These are phyloP conservation scores for Sinopyrophorus schimmeli DNA, from an alignment of 2,888 invertebrate species.

Conservation along the genomic window DNA sequence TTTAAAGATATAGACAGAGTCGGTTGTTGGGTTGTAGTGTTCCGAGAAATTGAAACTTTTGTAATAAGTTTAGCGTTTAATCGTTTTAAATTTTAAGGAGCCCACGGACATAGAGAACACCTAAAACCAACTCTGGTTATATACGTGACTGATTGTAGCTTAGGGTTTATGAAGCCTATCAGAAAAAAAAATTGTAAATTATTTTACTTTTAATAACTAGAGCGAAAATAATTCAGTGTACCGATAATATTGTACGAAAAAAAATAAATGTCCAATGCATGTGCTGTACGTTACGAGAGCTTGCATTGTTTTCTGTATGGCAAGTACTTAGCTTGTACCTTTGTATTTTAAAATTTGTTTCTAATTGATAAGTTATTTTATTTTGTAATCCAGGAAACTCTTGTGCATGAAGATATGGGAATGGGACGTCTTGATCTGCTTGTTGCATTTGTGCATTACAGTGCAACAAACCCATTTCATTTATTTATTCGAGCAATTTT, in stretches of 20 bases:
- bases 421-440: conserved; percentile 26
- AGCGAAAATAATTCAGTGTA: conserved; percentile 46
- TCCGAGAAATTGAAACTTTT: too few relatives aligned
- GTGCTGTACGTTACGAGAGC: conserved; percentile 53
- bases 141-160: conserved; percentile 34
- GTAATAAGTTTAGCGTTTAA: too few relatives aligned
- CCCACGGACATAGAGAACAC: too few relatives aligned
- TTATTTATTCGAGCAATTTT: conserved; percentile 20
- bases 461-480: conserved; percentile 28
- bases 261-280: conserved; percentile 58
- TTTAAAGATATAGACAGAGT: too few relatives aligned
- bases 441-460: conserved; percentile 29
- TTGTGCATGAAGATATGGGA: conserved; percentile 29
- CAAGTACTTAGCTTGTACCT: conserved; percentile 19
- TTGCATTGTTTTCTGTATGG: conserved; percentile 35
- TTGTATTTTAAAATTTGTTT: conserved; percentile 9
- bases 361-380: conserved; percentile 8
- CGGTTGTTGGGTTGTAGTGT: too few relatives aligned
- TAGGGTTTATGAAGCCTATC: conserved; percentile 35
- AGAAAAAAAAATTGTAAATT: conserved; percentile 50
- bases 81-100: too few relatives aligned
- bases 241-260: conserved; percentile 51
- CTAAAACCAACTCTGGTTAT: too few relatives aligned
- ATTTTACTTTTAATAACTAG: conserved; percentile 47
- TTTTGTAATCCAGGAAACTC: conserved; percentile 19